Conservation (phyloP, 2,113 vertebrate genomes). For the Phycodurus eques region DNA sequence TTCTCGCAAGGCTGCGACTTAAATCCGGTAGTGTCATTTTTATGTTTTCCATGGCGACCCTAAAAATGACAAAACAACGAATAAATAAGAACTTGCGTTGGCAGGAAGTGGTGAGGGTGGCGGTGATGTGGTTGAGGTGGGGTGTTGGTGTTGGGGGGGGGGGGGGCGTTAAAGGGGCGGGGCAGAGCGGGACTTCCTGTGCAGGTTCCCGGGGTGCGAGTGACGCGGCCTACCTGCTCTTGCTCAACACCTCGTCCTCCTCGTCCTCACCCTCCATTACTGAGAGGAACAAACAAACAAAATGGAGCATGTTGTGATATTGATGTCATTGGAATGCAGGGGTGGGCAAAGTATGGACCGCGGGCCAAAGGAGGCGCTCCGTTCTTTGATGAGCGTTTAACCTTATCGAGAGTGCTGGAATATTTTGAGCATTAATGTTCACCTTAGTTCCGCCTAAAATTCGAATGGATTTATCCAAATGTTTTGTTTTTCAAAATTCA, state of each 20-base stretch:
- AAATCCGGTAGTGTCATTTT: too few relatives aligned
- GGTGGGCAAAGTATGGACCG: too few relatives aligned
- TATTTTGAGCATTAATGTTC: neutral
- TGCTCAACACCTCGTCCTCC: slow-evolving; percentile 77
- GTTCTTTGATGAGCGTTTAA: neutral
- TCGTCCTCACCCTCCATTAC: slow-evolving; percentile 82
- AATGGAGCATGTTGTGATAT: neutral
- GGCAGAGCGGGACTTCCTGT: neutral
- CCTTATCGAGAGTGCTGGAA: neutral
- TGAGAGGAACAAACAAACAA: slow-evolving; percentile 46
- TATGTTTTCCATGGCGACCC: neutral
- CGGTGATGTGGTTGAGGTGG: neutral
- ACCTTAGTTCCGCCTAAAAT: too few relatives aligned
- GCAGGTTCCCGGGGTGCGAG: slow-evolving; percentile 27
- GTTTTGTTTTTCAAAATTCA: too few relatives aligned
- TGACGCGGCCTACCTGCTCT: slow-evolving; percentile 87
- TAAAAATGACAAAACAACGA: too few relatives aligned
- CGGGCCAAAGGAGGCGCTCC: too few relatives aligned
- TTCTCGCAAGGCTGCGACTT: too few relatives aligned
- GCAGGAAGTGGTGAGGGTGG: neutral
- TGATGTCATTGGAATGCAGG: neutral
- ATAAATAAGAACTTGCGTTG: neutral
- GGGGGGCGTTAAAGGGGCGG: neutral
- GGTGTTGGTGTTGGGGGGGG: neutral
- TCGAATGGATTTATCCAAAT: too few relatives aligned